phyloP scores from a whole-genome alignment of 2,888 invertebrate species.

The Nephrotoma guestfalica region DNA sequence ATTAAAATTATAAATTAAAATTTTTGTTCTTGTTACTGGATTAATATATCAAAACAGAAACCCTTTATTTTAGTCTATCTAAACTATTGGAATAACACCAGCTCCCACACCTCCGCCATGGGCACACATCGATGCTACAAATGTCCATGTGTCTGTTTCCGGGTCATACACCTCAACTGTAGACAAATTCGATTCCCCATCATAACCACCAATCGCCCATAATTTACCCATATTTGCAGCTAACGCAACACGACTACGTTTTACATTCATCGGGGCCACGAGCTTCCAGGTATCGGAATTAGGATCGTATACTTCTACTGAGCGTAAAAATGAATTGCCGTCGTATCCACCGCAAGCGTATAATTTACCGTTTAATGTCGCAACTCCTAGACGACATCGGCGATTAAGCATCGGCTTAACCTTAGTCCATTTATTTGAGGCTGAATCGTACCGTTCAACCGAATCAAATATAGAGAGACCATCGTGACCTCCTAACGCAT shows the following conservation, averaged over 20 bases:
- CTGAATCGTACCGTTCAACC: slow-evolving; percentile 66
- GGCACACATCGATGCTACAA: slow-evolving; percentile 63
- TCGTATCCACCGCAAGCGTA: slow-evolving; percentile 80
- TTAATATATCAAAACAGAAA: background rate
- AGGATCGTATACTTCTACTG: slow-evolving; percentile 70
- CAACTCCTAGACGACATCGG: slow-evolving; percentile 70
- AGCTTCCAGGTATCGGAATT: slow-evolving; percentile 58
- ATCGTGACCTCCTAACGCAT: slow-evolving; percentile 77
- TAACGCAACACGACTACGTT: slow-evolving; percentile 65
- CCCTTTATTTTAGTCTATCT: background rate
- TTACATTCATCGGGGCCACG: slow-evolving; percentile 67
- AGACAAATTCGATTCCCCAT: slow-evolving; percentile 64
- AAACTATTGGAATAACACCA: slow-evolving; percentile 52
- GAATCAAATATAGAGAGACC: slow-evolving; percentile 77
- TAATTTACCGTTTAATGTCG: slow-evolving; percentile 63
- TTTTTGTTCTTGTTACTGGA: background rate
- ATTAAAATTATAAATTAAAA: background rate
- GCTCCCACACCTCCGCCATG: slow-evolving; percentile 87
- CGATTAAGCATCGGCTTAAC: slow-evolving; percentile 68
- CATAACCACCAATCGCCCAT: slow-evolving; percentile 65
- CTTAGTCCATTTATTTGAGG: slow-evolving; percentile 53
- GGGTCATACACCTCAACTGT: slow-evolving; percentile 79
- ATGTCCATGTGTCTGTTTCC: slow-evolving; percentile 52
- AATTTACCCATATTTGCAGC: slow-evolving; percentile 72
- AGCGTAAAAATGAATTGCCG: slow-evolving; percentile 64